A percentile compares a stretch with the other conserved stretches of the same genome.
phyloP scores from a whole-genome alignment of 2,888 invertebrate species.

The Amphimallon solstitiale region DNA sequence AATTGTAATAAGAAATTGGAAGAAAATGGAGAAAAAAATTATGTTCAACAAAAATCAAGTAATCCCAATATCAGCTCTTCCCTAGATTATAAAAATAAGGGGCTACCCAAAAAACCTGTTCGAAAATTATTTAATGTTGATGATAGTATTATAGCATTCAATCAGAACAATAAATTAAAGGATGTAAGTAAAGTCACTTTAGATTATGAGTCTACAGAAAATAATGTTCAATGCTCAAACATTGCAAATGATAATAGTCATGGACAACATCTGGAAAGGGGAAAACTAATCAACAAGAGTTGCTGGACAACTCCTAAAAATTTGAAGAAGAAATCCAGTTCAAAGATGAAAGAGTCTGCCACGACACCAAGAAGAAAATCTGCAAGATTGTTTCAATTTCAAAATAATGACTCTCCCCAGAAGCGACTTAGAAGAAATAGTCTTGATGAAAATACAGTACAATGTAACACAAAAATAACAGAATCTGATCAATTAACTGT shows the following conservation, averaged over 20 bases:
- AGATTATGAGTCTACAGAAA: no score
- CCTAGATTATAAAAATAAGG: not conserved
- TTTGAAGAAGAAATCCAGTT: not conserved
- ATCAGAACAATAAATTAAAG: not conserved
- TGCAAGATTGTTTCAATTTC: not conserved
- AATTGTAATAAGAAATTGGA: not conserved
- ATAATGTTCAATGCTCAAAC: no score
- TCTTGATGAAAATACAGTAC: no score
- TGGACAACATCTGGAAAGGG: no score
- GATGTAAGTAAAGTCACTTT: not conserved
- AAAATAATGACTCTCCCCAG: no score
- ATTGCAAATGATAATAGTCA: no score
- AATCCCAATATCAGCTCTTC: no score
- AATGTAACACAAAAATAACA: not conserved
- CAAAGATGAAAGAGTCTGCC: not conserved
- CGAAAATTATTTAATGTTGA: conserved; percentile 7
- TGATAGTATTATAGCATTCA: not conserved
- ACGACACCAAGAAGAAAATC: conserved; percentile 1
- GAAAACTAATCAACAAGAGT: no score
- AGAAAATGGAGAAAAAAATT: not conserved
- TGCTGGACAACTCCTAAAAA: not conserved
- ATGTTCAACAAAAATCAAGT: not conserved
- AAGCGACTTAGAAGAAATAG: no score
- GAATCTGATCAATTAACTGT: no score
- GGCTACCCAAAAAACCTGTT: not conserved